phyloP scores from a whole-genome alignment of 2,797 vertebrate species.

The Rallus crepitans region DNA sequence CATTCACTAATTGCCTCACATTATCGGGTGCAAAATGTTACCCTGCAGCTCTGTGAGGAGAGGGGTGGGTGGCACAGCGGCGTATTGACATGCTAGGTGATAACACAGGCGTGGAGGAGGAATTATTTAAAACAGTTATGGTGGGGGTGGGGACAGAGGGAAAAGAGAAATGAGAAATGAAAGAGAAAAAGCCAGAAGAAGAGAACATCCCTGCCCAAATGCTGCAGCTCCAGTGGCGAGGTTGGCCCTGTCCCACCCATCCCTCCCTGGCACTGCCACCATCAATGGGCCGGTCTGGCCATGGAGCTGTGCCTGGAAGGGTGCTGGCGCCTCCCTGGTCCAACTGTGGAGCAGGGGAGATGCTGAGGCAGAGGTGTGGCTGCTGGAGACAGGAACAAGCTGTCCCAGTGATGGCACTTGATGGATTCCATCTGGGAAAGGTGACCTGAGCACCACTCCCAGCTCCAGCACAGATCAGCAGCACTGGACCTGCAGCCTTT shows the following conservation, averaged over 20 bases:
- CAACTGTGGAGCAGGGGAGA: accelerated
- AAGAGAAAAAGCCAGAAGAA: slow-evolving; percentile 3
- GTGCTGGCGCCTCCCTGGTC: background rate
- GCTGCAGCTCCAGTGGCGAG: accelerated
- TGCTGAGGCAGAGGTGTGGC: background rate
- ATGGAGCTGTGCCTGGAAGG: background rate
- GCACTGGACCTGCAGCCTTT: background rate
- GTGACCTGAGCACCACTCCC: background rate
- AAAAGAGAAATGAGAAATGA: background rate
- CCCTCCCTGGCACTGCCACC: background rate
- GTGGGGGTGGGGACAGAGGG: background rate
- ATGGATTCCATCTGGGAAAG: background rate
- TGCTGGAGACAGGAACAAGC: background rate
- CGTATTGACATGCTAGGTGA: slow-evolving; percentile 20
- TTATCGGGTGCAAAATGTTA: slow-evolving; percentile 8
- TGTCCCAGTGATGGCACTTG: background rate
- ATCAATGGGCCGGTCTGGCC: accelerated
- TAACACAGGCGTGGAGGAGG: slow-evolving; percentile 58
- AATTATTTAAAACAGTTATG: slow-evolving; percentile 20
- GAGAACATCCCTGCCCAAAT: background rate
- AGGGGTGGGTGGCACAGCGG: slow-evolving; percentile 61
- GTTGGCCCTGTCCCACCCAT: background rate
- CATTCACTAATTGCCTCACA: slow-evolving; percentile 70
- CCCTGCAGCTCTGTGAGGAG: slow-evolving; percentile 13
- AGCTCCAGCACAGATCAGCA: background rate